phyloP scores from a whole-genome alignment of 1,140 invertebrate species.

The Drosophila hydei region DNA sequence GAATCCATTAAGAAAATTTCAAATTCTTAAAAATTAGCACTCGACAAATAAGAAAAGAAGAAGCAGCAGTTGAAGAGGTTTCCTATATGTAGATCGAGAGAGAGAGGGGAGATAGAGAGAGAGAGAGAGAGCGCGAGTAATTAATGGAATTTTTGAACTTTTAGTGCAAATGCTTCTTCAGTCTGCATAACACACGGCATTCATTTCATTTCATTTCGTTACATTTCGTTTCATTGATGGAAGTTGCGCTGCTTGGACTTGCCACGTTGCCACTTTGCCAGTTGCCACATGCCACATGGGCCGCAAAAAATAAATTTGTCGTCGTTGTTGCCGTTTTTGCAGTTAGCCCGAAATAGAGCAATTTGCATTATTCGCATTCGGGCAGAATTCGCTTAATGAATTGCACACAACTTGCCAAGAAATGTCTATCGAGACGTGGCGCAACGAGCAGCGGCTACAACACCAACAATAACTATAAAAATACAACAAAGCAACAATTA shows the following conservation, averaged over 20 bases:
- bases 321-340: constrained; percentile 56
- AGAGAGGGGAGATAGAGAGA: constrained; percentile 4
- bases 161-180: constrained; percentile 54
- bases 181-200: constrained; percentile 51
- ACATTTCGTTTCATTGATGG: constrained; percentile 64
- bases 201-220: constrained; percentile 59
- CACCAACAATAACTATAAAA: background rate
- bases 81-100: no score
- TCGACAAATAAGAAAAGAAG: constrained; percentile 6
- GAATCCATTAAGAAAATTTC: constrained; percentile 46
- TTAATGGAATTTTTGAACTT: constrained; percentile 78
- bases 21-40: constrained; percentile 63
- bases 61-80: no score
- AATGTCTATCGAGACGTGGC: constrained; percentile 24
- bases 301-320: constrained; percentile 77
- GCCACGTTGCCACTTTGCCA: constrained; percentile 1
- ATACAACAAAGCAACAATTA: constrained; percentile 15
- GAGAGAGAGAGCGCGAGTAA: constrained; percentile 33
- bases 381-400: constrained; percentile 72
- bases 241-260: constrained; percentile 5
- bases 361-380: constrained; percentile 78
- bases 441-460: background rate
- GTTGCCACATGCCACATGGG: constrained; percentile 42
- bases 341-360: constrained; percentile 68
- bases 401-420: constrained; percentile 77